Base-by-base conservation (phyloP, 1,140 invertebrate species). In the Pseudomyrmex sp. region DNA sequence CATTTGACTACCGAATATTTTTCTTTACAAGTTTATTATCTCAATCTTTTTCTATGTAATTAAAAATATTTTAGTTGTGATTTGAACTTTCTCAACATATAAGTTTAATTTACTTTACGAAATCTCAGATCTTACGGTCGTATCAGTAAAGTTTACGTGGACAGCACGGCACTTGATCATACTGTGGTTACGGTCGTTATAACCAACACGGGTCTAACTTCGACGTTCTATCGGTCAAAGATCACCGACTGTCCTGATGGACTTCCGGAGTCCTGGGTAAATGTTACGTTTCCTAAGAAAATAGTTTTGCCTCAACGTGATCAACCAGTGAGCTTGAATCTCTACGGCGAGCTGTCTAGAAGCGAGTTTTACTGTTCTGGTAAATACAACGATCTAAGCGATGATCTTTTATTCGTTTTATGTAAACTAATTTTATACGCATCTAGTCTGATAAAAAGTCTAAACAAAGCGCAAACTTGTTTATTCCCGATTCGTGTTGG, bases 91-190 rank as follows among this genome's bases (percentile, higher is more conserved):
- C 2, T 52, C 13, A 52, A 52, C 50, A 35, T 35, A 35, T 1
- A 35, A 35, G 35, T 56, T 46, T 0, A 15, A 66, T 20, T 35
- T 63, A 12, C 10, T 35, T 63, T 44, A 46, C 20, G 1, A 61
- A 52, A 66, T 70, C 52, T 48, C 75, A 91, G 93, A 66, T 82
- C 90, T n/a, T 83, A 85, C 18, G 94, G 91, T 9, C 90, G 90
- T 26, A 92, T 95, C 4, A 93, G 93, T 18, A 92, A 95, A 85
- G 91, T 95, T 4, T 92, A 95, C 70, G 87, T 93, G 5, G 93
- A 95, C 66, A 91, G 90, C 54, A 93, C 92, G 0, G 89, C 90
- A 65, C 74, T 90, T 4, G 91, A 91, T 82, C 91, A 91, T 72
- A 95, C 94, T 7, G 80, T 87, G 26, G 84, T 95, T 18, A 93